Percentiles rank a stretch among this genome's conserved stretches.
phyloP scores from a whole-genome alignment of 2,888 invertebrate species.

The Polylopha cassiicola region DNA sequence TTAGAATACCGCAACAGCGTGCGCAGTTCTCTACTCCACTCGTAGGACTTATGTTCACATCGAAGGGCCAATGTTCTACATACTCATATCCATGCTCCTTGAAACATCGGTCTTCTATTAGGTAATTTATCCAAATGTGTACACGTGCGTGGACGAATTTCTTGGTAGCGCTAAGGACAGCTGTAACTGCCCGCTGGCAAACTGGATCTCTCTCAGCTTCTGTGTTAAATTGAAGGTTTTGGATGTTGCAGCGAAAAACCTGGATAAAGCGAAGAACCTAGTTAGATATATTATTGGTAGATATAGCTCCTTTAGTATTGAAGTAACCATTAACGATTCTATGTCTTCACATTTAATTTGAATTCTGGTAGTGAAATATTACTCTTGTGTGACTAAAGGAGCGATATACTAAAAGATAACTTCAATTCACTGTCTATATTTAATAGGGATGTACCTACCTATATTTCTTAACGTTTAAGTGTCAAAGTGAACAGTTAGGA shows the following conservation, averaged over 20 bases:
- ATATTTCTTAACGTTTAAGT: too few relatives aligned
- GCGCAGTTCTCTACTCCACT: constrained; percentile 32
- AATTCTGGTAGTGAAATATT: too few relatives aligned
- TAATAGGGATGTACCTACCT: too few relatives aligned
- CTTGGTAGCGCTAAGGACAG: constrained; percentile 41
- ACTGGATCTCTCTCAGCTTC: constrained; percentile 44
- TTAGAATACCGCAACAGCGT: constrained; percentile 36
- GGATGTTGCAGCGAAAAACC: constrained; percentile 63
- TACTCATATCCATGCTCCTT: constrained; percentile 37
- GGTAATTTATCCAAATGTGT: constrained; percentile 48
- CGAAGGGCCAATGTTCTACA: constrained; percentile 43
- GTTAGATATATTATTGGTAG: too few relatives aligned
- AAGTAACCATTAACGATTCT: too few relatives aligned
- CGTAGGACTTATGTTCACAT: constrained; percentile 28
- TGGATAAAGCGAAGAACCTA: constrained; percentile 28
- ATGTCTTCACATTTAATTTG: too few relatives aligned
- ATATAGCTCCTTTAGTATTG: too few relatives aligned
- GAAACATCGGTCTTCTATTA: constrained; percentile 47
- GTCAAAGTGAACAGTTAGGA: too few relatives aligned
- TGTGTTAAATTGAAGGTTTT: constrained; percentile 51
- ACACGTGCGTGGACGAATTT: constrained; percentile 44
- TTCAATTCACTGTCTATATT: too few relatives aligned
- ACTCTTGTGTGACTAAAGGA: too few relatives aligned
- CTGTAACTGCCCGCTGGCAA: constrained; percentile 46
- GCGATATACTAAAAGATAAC: too few relatives aligned